These are phyloP conservation scores for Herminia tarsipennalis DNA, from an alignment of 2,888 invertebrate genomes.

Conservation along the genomic window DNA sequence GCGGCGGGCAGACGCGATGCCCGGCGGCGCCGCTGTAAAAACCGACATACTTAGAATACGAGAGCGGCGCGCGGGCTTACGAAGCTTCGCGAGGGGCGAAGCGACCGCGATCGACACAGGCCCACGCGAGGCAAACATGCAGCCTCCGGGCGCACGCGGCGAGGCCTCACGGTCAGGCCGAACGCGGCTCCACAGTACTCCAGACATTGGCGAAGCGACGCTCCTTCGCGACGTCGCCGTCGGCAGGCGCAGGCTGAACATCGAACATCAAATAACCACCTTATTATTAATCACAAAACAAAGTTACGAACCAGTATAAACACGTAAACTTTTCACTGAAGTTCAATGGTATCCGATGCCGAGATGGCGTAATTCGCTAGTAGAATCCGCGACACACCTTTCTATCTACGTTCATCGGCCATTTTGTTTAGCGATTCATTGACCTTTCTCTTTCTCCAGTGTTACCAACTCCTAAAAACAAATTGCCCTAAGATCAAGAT, in stretches of 20 bases:
- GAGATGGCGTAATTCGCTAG: slow-evolving; percentile 67
- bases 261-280: slow-evolving; percentile 70
- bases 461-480: too few relatives aligned
- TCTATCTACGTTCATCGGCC: slow-evolving; percentile 77
- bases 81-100: slow-evolving; percentile 72
- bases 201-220: slow-evolving; percentile 44
- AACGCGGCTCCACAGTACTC: slow-evolving; percentile 54
- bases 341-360: slow-evolving; percentile 69
- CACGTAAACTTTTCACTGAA: slow-evolving; percentile 82
- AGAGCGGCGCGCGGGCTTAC: slow-evolving; percentile 73
- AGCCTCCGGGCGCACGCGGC: slow-evolving; percentile 79
- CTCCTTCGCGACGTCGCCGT: too few relatives aligned
- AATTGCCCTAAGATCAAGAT: too few relatives aligned
- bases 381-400: slow-evolving; percentile 77
- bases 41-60: slow-evolving; percentile 79
- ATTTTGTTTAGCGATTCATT: slow-evolving; percentile 71
- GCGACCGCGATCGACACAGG: slow-evolving; percentile 67
- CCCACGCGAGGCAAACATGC: slow-evolving; percentile 77
- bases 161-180: slow-evolving; percentile 75
- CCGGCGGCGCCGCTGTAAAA: slow-evolving; percentile 80
- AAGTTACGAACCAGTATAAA: slow-evolving; percentile 84
- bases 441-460: slow-evolving; percentile 54
- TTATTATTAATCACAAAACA: slow-evolving; percentile 81
- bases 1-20: slow-evolving; percentile 74
- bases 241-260: slow-evolving; percentile 35